phyloP scores from a whole-genome alignment of 2,113 vertebrate genomes.

The Apistogramma diplotaenia region DNA sequence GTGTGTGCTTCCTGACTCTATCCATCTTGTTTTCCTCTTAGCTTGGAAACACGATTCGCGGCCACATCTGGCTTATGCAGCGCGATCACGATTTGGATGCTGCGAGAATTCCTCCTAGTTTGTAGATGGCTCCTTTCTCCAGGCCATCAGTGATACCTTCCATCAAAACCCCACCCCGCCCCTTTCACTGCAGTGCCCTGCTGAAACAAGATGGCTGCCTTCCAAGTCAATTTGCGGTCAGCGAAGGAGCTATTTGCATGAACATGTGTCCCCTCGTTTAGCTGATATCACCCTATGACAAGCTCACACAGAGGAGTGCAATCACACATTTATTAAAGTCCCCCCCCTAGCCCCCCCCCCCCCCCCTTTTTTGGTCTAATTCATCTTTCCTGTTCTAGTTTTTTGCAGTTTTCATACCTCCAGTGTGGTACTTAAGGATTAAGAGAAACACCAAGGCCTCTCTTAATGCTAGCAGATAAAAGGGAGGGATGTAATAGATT shows the following conservation, averaged over 20 bases:
- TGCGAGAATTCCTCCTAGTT: constrained; percentile 10
- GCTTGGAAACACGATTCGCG: constrained; percentile 16
- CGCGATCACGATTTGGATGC: constrained; percentile 37
- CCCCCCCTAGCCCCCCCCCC: neutral
- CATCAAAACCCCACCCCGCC: neutral
- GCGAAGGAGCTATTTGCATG: constrained; percentile 63
- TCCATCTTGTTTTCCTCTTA: constrained; percentile 42
- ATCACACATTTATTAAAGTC: constrained; percentile 53
- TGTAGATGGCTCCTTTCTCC: neutral
- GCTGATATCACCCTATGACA: constrained; percentile 58
- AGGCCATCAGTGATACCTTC: constrained; percentile 11
- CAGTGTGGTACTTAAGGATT: constrained; percentile 38
- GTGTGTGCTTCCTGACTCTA: neutral
- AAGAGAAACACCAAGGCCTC: constrained; percentile 30
- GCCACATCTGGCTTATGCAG: constrained; percentile 6
- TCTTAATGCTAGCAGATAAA: constrained; percentile 33
- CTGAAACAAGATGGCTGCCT: constrained; percentile 64
- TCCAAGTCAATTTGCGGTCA: constrained; percentile 73
- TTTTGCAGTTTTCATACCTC: constrained; percentile 24
- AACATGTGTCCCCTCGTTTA: constrained; percentile 70
- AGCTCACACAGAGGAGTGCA: constrained; percentile 46
- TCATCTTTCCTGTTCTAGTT: constrained; percentile 22
- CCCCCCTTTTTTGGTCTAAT: constrained; percentile 33
- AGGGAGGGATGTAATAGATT: constrained; percentile 27
- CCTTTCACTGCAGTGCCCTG: constrained; percentile 26